phyloP scores from a whole-genome alignment of 2,113 vertebrate genomes.

The Rhinolophus sinicus region DNA sequence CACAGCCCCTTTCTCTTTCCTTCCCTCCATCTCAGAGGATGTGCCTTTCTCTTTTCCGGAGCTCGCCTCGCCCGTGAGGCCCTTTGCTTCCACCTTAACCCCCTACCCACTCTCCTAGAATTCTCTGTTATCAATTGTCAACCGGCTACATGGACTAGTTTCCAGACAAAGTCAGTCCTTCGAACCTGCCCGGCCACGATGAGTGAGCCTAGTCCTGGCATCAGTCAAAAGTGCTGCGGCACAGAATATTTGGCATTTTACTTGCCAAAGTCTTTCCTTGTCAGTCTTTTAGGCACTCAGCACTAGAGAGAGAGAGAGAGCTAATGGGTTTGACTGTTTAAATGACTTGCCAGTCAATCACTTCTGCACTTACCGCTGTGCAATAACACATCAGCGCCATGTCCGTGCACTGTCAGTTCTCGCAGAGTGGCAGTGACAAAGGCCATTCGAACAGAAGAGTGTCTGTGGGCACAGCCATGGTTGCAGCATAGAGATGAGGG shows the following conservation, averaged over 20 bases:
- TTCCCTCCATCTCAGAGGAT: not conserved
- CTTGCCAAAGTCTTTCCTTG: not conserved
- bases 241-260: not conserved
- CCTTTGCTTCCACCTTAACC: not conserved
- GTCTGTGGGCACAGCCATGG: not conserved
- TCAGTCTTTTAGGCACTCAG: not conserved
- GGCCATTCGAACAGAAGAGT: too few relatives aligned
- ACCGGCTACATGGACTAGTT: fast-evolving
- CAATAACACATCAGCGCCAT: fast-evolving
- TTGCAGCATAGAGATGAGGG: fast-evolving
- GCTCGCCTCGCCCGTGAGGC: too few relatives aligned
- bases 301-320: not conserved
- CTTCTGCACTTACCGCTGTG: fast-evolving
- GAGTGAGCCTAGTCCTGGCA: too few relatives aligned
- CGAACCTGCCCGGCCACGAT: fast-evolving
- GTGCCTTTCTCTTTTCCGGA: not conserved
- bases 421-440: not conserved
- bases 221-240: fast-evolving
- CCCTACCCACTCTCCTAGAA: not conserved
- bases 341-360: fast-evolving
- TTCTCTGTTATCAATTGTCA: not conserved
- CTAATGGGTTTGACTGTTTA: not conserved
- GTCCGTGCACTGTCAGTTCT: fast-evolving
- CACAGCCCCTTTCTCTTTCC: too few relatives aligned
- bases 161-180: not conserved